These are phyloP conservation scores for Oryzias melastigma DNA, from an alignment of 2,113 vertebrate genomes.

Conservation along the genomic window DNA sequence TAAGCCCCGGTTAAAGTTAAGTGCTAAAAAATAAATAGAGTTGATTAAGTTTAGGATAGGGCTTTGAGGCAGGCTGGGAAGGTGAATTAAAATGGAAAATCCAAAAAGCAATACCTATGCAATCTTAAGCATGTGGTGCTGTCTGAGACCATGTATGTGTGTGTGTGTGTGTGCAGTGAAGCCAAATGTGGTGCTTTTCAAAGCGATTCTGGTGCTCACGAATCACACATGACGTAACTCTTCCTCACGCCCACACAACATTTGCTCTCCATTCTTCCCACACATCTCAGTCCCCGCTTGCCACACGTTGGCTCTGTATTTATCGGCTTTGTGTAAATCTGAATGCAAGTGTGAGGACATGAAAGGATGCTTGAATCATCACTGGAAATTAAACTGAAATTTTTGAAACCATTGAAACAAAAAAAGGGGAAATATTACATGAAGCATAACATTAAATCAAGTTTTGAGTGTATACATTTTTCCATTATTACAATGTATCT, in stretches of 20 bases:
- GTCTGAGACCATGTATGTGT: conserved; percentile 7
- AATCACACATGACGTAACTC: conserved; percentile 72
- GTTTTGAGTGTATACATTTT: no score
- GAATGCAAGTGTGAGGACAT: conserved; percentile 6
- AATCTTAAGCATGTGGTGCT: neutral
- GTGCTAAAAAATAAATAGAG: no score
- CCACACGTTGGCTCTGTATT: conserved; percentile 45
- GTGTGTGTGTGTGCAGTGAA: conserved; percentile 20
- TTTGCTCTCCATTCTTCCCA: conserved; percentile 54
- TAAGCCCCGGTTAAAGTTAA: no score
- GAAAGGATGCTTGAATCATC: conserved; percentile 11
- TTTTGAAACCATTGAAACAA: neutral
- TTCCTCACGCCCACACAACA: conserved; percentile 67
- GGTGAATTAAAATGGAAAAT: no score
- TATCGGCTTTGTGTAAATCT: conserved; percentile 16
- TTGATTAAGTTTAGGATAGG: no score
- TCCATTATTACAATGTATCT: no score
- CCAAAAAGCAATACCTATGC: no score
- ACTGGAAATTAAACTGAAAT: conserved; percentile 3
- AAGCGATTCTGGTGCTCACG: conserved; percentile 60
- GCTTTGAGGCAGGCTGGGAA: no score
- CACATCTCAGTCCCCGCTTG: conserved; percentile 57
- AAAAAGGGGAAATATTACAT: neutral
- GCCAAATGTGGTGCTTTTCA: conserved; percentile 53
- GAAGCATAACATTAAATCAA: no score